Percentiles rank a stretch among this genome's conserved stretches.
Evolutionary conservation across 1,140 invertebrate genomes (phyloP).

Genomic region (Trissolcus basalis): DNA sequence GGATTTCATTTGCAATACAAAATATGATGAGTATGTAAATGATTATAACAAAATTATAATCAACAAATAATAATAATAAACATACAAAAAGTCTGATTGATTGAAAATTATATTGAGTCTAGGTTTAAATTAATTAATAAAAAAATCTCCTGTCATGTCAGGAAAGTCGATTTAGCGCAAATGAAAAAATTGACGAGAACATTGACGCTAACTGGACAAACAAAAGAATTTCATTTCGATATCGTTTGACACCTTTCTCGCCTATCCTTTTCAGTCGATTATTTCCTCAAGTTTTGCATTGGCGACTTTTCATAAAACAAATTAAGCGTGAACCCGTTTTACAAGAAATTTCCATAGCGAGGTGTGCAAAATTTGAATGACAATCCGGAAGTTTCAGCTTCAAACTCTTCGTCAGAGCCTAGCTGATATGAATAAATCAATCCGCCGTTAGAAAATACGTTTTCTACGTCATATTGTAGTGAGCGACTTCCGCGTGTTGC

Average conservation of each 20-base stretch:
- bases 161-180: too few species aligned
- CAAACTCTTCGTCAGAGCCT: slow-evolving; percentile 20
- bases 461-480: slow-evolving; percentile 31
- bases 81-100: too few species aligned
- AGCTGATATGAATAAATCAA: slow-evolving; percentile 38
- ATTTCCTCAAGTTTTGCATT: neutral
- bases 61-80: too few species aligned
- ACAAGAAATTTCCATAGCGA: slow-evolving; percentile 14
- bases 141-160: too few species aligned
- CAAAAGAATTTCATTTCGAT: slow-evolving; percentile 7
- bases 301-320: slow-evolving; percentile 3
- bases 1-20: too few species aligned
- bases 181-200: neutral
- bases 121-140: too few species aligned
- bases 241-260: neutral
- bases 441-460: slow-evolving; percentile 23
- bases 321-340: slow-evolving; percentile 12
- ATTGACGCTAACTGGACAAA: neutral
- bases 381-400: slow-evolving; percentile 31
- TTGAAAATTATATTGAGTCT: too few species aligned
- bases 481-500: slow-evolving; percentile 23
- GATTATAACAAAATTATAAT: too few species aligned
- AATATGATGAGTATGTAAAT: too few species aligned
- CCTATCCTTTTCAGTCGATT: neutral
- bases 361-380: slow-evolving; percentile 35